Conservation (phyloP, 1,140 invertebrate species). For the Agrilus planipennis region DNA sequence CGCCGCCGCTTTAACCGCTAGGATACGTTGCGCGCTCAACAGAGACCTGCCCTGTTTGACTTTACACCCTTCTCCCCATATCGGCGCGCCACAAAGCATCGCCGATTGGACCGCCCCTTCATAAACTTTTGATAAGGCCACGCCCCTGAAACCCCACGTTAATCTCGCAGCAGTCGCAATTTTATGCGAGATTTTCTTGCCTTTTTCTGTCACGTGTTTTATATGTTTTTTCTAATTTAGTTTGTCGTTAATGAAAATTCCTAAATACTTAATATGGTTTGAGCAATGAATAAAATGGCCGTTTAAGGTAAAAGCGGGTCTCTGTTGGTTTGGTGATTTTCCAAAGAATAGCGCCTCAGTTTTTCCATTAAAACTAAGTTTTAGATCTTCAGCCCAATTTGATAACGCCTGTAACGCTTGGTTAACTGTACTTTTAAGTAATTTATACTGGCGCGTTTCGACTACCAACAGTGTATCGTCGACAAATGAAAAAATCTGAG, state of each 20-base stretch:
- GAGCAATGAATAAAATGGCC: neutral
- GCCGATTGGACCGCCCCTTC: conserved; percentile 12
- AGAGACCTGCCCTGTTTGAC: neutral
- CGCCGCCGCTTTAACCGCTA: neutral
- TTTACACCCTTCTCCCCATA: neutral
- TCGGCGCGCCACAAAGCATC: conserved; percentile 13
- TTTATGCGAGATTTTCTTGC: neutral
- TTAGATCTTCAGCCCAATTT: neutral
- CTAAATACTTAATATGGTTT: neutral
- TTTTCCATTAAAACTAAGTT: neutral
- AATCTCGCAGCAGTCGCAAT: neutral
- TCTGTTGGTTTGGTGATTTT: neutral
- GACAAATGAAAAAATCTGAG: neutral
- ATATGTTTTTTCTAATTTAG: neutral
- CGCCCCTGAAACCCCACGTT: neutral
- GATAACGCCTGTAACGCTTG: neutral
- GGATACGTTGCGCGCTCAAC: neutral
- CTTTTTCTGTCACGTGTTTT: neutral
- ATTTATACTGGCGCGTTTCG: neutral
- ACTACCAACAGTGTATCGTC: conserved; percentile 5
- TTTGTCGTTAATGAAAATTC: neutral
- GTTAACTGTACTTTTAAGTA: neutral
- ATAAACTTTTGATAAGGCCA: conserved; percentile 9
- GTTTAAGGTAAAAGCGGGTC: neutral
- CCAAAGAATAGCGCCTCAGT: neutral